Base-by-base conservation (phyloP, 2,113 vertebrate genomes). In the Micronisus gabar region DNA sequence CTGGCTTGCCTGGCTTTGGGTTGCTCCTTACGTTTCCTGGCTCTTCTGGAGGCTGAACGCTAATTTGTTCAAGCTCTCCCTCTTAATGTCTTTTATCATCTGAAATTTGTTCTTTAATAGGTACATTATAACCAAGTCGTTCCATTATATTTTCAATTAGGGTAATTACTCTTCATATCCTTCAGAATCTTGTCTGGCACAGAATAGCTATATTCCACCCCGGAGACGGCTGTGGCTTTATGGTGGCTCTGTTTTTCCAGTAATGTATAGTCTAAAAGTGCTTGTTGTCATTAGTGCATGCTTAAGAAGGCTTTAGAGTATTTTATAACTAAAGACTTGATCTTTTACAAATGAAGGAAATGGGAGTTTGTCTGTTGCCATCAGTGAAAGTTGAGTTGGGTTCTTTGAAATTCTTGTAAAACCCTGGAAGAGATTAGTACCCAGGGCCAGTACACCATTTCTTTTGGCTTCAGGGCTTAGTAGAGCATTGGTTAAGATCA, bases 61-160 rank as follows among this genome's bases (percentile, higher is more conserved):
- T 86, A 88, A 83, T 81, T 94, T 71, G 84, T 93, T 88, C 48
- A 81, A 88, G 80, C 93, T 93, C 40, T 92, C 27, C 45, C 65
- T 48, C 56, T 30, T 20, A 23, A 53, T 3, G 86, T 21, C 66
- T 92, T 75, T 55, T 92, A 52, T 94, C 75, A 11, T 84, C 81
- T 43, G 72, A 61, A 66, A 19, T 84, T 52, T 2, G 5, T 47
- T 32, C 43, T 52, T 76, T 82, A 52, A 56, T 14, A 13, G 47
- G 59, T 71, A 10, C 3, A 2, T 68, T 90, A 36, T 21, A 73
- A 63, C 56, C 15, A 4, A 34, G 21, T 59, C 1, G 6, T 90
- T 81, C 47, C 5, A 3, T 90, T 72, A 16, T 19, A 30, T 66
- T 86, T 85, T 48, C 63, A 76, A 63, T 73, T 66, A 82, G 73